Base-by-base conservation (phyloP, 30 jellyfish, hydroid and myxozoan genomes). In the Phacellophora camtschatica region DNA sequence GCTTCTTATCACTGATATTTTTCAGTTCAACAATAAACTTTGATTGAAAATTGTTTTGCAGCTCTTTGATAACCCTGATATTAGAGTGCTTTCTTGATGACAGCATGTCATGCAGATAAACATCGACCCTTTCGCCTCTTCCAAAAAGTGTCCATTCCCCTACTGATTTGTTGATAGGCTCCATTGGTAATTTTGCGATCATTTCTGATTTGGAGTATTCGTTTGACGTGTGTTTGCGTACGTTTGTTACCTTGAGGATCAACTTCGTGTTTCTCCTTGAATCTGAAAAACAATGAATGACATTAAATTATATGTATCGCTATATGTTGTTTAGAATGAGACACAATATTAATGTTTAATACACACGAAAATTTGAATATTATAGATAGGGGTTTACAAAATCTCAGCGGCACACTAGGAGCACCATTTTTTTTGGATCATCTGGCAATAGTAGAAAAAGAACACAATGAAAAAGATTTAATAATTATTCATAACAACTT, bases 61-160 rank as follows among this genome's bases (percentile, higher is more conserved):
- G 36, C 35, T 66, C 84, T 20, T 42, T 66, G 12, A 43, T 32
- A 0, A 80, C 43, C 27, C 71, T 51, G 24, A 80, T 27, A 9
- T 80, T 37, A 15, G 73, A 68, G 24, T 80, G 91, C 41, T 35
- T 46, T 24, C 84, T 76, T 28, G 91, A 80, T 7, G 91, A 65
- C 51, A 54, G 23, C 50, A 65, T 2, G 36, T 80, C 91, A 28
- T 80, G 91, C 27, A 80, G 53, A 62, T 80, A 80, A 20, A 80
- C 91, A 25, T 80, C 91, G 15, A 80, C 84, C 10, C 35, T 66
- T 51, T 80, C 91, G 20, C 91, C 91, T 49, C 91, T 42, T 18
- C 91, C 91, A 19, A 80, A 49, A n/a, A 66, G 39, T 12, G 77
- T 20, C 76, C 76, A 80, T 18, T 80, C 50, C 12, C 83, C 84